Percentiles rank a stretch among this genome's conserved stretches.
Evolutionary conservation across 1,140 invertebrate species (phyloP).

Genomic region (Drosophila tsacasi): DNA sequence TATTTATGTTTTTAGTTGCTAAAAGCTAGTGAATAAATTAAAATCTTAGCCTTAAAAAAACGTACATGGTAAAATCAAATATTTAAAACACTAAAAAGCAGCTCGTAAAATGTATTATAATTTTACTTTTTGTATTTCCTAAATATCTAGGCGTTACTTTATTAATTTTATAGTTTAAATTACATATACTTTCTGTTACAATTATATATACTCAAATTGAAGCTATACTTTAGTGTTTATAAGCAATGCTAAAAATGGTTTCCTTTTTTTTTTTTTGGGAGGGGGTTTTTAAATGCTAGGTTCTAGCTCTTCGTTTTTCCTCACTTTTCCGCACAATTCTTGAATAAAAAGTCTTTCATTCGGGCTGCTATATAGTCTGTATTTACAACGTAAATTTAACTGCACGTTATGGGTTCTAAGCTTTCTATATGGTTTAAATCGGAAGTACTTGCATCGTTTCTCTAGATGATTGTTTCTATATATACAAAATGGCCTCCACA

Average conservation of each 20-base stretch:
- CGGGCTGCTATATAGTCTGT: conserved; percentile 33
- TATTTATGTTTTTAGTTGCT: conserved; percentile 45
- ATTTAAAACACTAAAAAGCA: conserved; percentile 68
- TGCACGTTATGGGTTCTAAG: conserved; percentile 43
- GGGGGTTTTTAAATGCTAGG: conserved; percentile 63
- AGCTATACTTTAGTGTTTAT: conserved; percentile 56
- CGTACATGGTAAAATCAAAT: conserved; percentile 35
- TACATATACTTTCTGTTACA: conserved; percentile 31
- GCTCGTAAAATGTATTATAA: conserved; percentile 41
- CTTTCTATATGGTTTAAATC: conserved; percentile 36
- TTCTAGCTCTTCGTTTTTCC: conserved; percentile 35
- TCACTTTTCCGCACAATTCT: conserved; percentile 11
- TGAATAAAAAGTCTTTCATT: conserved; percentile 68
- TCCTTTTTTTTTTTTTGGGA: not conserved
- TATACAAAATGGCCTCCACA: conserved; percentile 56
- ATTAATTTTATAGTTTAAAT: conserved; percentile 17
- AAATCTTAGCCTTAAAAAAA: conserved; percentile 66
- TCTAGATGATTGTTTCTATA: conserved; percentile 31
- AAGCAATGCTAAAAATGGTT: conserved; percentile 70
- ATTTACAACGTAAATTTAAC: conserved; percentile 41
- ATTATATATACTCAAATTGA: conserved; percentile 55
- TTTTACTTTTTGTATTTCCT: conserved; percentile 9
- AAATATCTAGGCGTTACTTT: conserved; percentile 41
- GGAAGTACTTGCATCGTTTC: conserved; percentile 47
- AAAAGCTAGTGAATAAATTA: conserved; percentile 79